Evolutionary conservation across 2,113 vertebrate species (phyloP), one percentile per base, ranked within the genome.

Genomic region (Hyaena hyaena): DNA sequence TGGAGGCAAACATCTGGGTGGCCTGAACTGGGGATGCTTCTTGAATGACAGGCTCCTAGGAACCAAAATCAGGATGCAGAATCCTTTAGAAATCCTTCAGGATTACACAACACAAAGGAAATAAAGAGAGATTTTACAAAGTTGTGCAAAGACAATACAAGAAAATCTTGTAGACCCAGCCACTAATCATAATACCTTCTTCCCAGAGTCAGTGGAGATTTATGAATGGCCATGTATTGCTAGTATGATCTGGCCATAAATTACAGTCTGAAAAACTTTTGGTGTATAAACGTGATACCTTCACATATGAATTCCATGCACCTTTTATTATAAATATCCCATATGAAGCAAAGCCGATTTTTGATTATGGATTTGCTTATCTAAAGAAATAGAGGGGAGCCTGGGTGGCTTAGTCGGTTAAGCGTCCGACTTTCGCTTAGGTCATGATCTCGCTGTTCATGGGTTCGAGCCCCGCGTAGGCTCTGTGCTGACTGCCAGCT

Each of bases 1-100:
- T 83, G 45, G 43, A 26, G 31, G 69, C 35, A 43, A 77, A 92
- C 95, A 92, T 90, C 92, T 97, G 96, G 96, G 95, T 88, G 82
- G 69, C 82, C 83, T 96, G 63, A 87, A 96, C 93, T 95, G 96
- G 12, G 33, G 80, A 65, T 90, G 69, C 45, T 53, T 96, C 31
- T 90, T 95, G 61, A 97, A 84, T 91, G 89, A 66, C 77, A 95
- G 71, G 65, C 86, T 90, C 65, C 45, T 50, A 31, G 24, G 28
- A 21, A 82, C 10, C 11, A 2, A 86, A 82, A 68, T 39, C 45
- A 45, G 10, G n/a, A 80, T 92, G 24, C 28, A 50, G 24, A 73
- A 79, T 84, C 33, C 71, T 84, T 91, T 33, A 83, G 63, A 97
- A 95, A 95, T 66, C 21, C 68, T 80, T 95, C 26, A 95, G 65